Evolutionary conservation across 2,113 vertebrate species (phyloP), one percentile per base, ranked within the genome.

Genomic region (Prionailurus viverrinus): DNA sequence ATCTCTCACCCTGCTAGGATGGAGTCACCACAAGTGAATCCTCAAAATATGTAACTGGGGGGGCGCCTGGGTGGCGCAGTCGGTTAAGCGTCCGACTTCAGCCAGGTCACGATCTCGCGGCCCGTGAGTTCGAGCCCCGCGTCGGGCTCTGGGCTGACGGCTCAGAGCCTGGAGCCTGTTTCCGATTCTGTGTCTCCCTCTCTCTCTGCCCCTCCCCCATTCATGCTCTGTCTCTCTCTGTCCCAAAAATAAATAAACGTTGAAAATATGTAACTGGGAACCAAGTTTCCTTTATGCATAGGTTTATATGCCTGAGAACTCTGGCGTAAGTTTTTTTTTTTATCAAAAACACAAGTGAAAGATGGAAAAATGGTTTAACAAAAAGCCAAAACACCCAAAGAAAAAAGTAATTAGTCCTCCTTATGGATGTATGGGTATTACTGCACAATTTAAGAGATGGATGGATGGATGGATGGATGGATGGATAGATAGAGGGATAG

Each of bases 261-360:
- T n/a, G n/a, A 66, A 61, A 9, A 87, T 55, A 63, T 27, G 0
- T 66, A 41, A 11, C 31, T 83, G 41, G 68, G 29, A 86, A 31
- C 4, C 10, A 36, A 5, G 1, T 81, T 63, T 18, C 12, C 48
- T 1, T n/a, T 4, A 2, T 5, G 8, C 45, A 27, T 16, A 39
- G 51, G 16, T 14, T 61, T 39, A 7, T 51, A 68, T 79, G n/a
- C 48, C 31, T 29, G 23, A 16, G 10, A 23, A 58, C 21, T 65
- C 21, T 76, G 41, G 3, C 76, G 3, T 82, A n/a, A 45, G 48
- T 41, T n/a, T 71, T 53, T 71, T 76, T 33, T 89, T 61, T 76
- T 55, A 53, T 39, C 81, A 79, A 58, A 94, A 91, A 80, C 45
- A 45, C 7, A 84, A 76, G 71, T 45, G 12, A 53, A 71, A 80